Base-by-base conservation (phyloP, 2,888 invertebrate species). In the Saturnia japonica region DNA sequence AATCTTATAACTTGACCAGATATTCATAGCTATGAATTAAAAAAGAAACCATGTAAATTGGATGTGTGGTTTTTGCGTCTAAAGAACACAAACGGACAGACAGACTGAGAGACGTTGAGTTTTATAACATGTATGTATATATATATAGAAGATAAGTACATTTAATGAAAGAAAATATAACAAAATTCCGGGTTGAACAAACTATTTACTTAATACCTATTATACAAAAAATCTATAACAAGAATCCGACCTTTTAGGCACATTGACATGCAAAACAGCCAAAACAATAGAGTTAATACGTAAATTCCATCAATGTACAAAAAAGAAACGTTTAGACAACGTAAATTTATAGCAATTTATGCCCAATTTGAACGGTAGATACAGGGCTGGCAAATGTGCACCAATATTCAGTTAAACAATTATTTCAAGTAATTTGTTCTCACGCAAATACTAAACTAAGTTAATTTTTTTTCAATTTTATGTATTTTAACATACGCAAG, bases 201-300 rank as follows among this genome's bases (percentile, higher is more conserved):
- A 34, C 64, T n/a, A 40, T n/a, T 16, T 8, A 60, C 22, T 25
- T 25, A 34, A n/a, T n/a, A n/a, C 14, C 11, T 57, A 34, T 40
- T 40, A 64, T 64, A 40, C 62, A 19, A 40, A 64, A 40, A 64
- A 64, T 19, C 12, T 19, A 40, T 64, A 64, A 64, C 57, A 64
- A 64, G 34, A 64, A 64, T 40, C 40, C n/a, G 64, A 40, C 64
- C 64, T 64, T 40, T 64, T 40, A 64, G 64, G 64, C 64, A 64
- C 64, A 64, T 64, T 64, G 40, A 19, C 64, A 64, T 64, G 64
- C 64, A 64, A 64, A 64, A 64, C 64, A 64, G 40, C 64, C 64
- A n/a, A 64, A 4, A 64, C 64, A 40, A 40, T 64, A 64, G 57
- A 57, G 62, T 64, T 40, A 40, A 64, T 64, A 64, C 34, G 64